These are phyloP conservation scores for Brachionus sp. DNA, from an alignment of 1,140 invertebrate genomes.

Conservation along the genomic window DNA sequence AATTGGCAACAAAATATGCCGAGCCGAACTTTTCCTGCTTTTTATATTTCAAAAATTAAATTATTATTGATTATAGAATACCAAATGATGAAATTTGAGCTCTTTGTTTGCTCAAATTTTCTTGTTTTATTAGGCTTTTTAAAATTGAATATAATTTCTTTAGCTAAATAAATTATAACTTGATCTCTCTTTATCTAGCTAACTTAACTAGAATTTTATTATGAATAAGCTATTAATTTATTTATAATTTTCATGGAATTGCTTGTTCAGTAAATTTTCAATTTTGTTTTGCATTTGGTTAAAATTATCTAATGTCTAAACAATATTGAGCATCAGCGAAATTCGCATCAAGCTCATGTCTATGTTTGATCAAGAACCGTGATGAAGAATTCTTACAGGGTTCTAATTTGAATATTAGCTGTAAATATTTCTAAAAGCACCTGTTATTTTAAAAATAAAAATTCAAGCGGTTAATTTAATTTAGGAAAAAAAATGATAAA, in stretches of 20 bases:
- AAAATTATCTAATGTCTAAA: background rate
- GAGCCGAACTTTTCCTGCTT: background rate
- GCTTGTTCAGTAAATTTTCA: background rate
- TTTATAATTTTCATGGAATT: background rate
- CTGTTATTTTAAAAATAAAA: no score
- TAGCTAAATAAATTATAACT: conserved; percentile 6
- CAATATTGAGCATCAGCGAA: background rate
- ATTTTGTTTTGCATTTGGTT: background rate
- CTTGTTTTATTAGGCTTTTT: background rate
- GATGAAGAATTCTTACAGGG: background rate
- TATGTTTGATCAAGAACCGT: background rate
- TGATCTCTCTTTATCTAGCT: conserved; percentile 1
- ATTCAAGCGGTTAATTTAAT: no score
- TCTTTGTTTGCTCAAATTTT: background rate
- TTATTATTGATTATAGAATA: conserved; percentile 1
- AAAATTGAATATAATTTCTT: background rate
- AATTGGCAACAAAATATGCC: background rate
- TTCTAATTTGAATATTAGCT: no score
- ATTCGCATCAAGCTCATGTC: background rate
- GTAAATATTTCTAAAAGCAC: no score
- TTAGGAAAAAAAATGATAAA: no score
- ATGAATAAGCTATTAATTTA: background rate
- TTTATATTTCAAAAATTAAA: background rate
- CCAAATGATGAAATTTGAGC: background rate
- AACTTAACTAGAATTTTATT: conserved; percentile 5